These are phyloP conservation scores for Amazona guildingii DNA, from an alignment of 2,113 vertebrate genomes.

Conservation along the genomic window DNA sequence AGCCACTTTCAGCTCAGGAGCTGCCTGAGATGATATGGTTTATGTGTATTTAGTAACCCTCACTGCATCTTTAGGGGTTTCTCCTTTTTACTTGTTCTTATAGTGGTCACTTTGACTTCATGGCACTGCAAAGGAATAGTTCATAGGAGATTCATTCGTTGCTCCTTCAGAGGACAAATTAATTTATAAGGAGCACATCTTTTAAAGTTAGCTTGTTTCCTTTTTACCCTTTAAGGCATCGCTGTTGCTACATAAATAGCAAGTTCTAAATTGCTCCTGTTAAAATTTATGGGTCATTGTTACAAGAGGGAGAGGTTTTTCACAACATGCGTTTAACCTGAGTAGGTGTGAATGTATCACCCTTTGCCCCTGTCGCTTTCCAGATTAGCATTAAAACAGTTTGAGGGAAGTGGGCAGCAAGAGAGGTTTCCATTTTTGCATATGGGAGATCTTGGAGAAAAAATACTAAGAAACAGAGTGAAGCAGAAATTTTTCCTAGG, in stretches of 20 bases:
- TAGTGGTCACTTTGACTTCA: neutral
- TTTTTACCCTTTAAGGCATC: neutral
- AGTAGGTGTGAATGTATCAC: neutral
- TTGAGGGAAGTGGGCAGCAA: neutral
- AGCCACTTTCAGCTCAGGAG: neutral
- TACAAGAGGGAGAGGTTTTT: neutral
- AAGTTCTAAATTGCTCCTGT: neutral
- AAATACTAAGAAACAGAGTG: neutral
- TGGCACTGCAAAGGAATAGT: neutral
- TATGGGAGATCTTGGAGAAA: neutral
- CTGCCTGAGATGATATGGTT: neutral
- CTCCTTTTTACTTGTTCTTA: neutral
- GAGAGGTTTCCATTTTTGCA: neutral
- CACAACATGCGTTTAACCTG: neutral
- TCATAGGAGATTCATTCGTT: neutral
- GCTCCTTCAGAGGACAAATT: neutral
- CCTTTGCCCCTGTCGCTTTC: neutral
- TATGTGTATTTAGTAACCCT: neutral
- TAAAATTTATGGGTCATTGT: neutral
- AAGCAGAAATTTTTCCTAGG: neutral
- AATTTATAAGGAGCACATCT: neutral
- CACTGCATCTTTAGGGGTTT: neutral
- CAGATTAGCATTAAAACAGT: neutral
- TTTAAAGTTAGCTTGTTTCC: neutral
- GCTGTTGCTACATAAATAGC: neutral